Conservation (phyloP, 2,113 vertebrate species). For the Orcinus orca region DNA sequence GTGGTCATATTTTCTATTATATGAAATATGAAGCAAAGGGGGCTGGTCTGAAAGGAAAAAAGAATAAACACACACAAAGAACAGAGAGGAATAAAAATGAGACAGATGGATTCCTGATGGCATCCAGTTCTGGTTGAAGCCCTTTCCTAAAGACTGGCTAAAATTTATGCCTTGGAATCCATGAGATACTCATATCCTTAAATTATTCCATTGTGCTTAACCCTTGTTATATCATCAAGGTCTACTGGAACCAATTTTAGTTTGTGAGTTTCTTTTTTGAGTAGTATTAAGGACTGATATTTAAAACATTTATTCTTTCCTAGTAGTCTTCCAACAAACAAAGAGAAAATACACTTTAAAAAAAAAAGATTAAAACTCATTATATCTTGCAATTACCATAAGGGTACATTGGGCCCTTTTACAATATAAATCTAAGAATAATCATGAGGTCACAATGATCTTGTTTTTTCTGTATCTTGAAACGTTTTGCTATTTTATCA, state of each 20-base stretch:
- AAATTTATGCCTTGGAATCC: not conserved
- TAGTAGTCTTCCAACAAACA: not conserved
- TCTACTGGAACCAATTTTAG: not conserved
- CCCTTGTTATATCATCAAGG: not conserved
- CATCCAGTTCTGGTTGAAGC: not conserved
- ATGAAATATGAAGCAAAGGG: not conserved
- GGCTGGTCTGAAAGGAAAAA: not conserved
- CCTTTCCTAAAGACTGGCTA: not conserved
- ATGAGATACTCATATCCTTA: not conserved
- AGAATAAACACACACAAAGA: not conserved
- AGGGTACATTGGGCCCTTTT: not conserved
- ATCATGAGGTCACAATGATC: not conserved
- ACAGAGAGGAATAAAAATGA: not conserved
- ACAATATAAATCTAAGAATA: not conserved
- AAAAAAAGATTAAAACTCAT: not conserved
- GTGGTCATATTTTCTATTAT: not conserved
- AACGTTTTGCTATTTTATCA: slow-evolving; percentile 15
- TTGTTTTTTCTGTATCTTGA: not conserved
- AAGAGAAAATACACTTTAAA: not conserved
- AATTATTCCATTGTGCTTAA: not conserved
- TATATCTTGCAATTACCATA: not conserved
- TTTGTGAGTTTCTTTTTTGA: not conserved
- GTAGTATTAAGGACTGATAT: not conserved
- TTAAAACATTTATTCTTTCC: not conserved
- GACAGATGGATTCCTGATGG: not conserved